Base-by-base conservation (phyloP, 2,797 vertebrate genomes). In the Gymnothorax reevesii region DNA sequence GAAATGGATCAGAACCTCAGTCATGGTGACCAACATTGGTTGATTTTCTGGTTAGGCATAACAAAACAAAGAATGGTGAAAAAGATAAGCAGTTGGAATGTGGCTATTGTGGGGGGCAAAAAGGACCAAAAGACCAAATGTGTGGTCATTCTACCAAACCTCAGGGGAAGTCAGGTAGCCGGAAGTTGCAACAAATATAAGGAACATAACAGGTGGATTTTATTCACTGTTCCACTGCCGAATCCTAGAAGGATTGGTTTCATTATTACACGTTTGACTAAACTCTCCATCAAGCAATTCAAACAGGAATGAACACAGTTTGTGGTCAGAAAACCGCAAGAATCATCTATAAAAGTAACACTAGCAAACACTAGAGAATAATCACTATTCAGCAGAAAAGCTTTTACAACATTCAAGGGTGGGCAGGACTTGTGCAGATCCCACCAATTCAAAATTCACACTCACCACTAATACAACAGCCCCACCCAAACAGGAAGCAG, bases 401-500 rank as follows among this genome's bases (percentile, higher is more conserved):
- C 49, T 15, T 22, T 52, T 4, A 54, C 4, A 52, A 79, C 10
- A 3, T 80, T 80, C 25, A 22, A 22, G 52, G 49, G n/a, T 49
- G 77, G 22, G 77, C 77, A 80, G 52, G 49, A 49, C 22, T n/a
- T 7, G 49, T 49, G 55, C 49, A 6, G 49, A 33, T 54, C 49
- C 77, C 49, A 54, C 52, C 49, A 7, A 10, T 9, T 52, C 25
- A 1, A 7, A 20, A 15, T 79, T 79, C 75, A 33, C 52, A 49
- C 42, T 49, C 75, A 79, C 33, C 17, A 33, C 77, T 77, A 77
- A 77, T n/a, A 54, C 77, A 7, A 7, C 77, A 80, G 12, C 33
- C 73, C 33, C 42, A 27, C 73, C 73, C 73, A 77, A 77, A 77
- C 12, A 77, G 73, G 73, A 77, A 49, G 73, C 3, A 77, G 33